A percentile compares a stretch with the other conserved stretches of the same genome.
Evolutionary conservation across 2,888 invertebrate genomes (phyloP).

Genomic region (Bruchidius siliquastri): DNA sequence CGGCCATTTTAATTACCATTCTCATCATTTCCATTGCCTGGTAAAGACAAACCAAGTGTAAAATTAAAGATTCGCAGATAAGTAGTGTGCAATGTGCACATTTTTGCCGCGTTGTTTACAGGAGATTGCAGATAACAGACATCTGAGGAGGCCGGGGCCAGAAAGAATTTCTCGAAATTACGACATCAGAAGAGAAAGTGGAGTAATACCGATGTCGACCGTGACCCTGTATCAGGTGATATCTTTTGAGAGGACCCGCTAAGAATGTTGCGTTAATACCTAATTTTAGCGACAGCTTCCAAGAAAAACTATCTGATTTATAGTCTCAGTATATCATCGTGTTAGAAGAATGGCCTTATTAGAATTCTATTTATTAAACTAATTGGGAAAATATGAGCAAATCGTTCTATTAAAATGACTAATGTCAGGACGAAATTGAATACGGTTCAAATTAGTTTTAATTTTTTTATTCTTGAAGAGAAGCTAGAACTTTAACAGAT

Average conservation of each 20-base stretch:
- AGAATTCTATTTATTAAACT: background rate
- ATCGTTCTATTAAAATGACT: background rate
- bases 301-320: background rate
- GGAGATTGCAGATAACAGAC: background rate
- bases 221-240: background rate
- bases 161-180: background rate
- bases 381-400: background rate
- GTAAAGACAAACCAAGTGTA: background rate
- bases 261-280: background rate
- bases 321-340: background rate
- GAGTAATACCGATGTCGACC: background rate
- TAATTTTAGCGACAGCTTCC: background rate
- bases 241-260: background rate
- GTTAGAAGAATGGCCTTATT: background rate
- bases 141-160: background rate
- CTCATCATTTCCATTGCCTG: too few species aligned
- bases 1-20: too few species aligned
- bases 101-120: background rate
- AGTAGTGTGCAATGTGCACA: background rate
- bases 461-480: background rate
- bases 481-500: background rate
- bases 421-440: background rate
- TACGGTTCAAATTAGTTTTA: background rate
- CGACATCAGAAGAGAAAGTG: background rate
- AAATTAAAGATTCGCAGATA: background rate